Base-by-base conservation (phyloP, 1,140 invertebrate genomes). In the Macrobrachium nipponense region DNA sequence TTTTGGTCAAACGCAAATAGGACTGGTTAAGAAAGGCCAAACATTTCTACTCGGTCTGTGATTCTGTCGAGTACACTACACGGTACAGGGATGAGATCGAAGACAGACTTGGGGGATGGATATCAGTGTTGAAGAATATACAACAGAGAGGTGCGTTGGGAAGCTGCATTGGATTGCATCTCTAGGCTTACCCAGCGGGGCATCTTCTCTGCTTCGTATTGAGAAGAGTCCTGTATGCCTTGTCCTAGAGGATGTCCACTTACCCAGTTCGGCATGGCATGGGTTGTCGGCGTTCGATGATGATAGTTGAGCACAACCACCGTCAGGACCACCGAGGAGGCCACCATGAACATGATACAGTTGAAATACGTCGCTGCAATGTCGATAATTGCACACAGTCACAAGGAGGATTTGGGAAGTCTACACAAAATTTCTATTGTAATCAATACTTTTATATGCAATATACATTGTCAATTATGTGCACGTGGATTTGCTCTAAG, bases 291-390 rank as follows among this genome's bases (percentile, higher is more conserved):
- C 89, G 96, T 97, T 90, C 98, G 94, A 92, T 99, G 98, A 93
- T 99, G 98, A 92, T 98, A 99, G 93, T 99, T 99, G 87, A 99
- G 94, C 87, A 99, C 98, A 89, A 99, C 94, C 82, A 99, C 97
- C 36, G 98, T 99, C 90, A 98, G 95, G 87, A 99, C 96, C 90
- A 99, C 98, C 87, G 98, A 99, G 87, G 98, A 97, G 64, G 98
- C 98, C 92, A 99, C 98, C 97, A 99, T 99, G 92, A 99, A 97
- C 98, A 99, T 99, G 92, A 99, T 99, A 93, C 97, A 99, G 92
- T 98, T 98, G 94, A 99, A 99, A 93, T 99, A 99, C 89, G 98
- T 98, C 90, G 98, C 98, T 99, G 94, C 60, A 88, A 88, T 58
- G 68, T 18, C 44, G 73, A 75, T 77, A 58, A 80, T 10, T 36